Conservation (phyloP, 2,797 vertebrate genomes). For the Perodicticus potto region DNA sequence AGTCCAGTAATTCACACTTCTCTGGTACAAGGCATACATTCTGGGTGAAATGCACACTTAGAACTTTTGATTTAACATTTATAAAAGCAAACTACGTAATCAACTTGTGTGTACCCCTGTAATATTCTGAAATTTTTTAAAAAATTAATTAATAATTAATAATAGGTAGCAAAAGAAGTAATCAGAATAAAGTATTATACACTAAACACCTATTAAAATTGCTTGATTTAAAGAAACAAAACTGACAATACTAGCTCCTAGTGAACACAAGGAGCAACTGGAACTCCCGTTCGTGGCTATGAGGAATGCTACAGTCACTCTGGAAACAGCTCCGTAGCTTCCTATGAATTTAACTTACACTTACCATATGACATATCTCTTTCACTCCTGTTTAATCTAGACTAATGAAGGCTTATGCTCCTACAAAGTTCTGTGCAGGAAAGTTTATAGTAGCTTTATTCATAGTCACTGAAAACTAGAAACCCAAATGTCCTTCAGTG, state of each 20-base stretch:
- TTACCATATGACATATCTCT: neutral
- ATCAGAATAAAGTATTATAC: neutral
- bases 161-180: constrained; percentile 1
- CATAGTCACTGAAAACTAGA: neutral
- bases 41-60: no score
- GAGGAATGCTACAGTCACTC: neutral
- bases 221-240: neutral
- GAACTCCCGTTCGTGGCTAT: neutral
- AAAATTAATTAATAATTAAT: no score
- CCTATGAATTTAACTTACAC: neutral
- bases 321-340: neutral
- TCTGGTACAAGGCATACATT: no score
- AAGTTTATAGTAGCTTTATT: constrained; percentile 26
- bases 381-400: neutral
- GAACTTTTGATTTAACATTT: no score
- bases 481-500: neutral
- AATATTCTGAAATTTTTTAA: no score
- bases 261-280: neutral
- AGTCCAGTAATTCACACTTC: no score
- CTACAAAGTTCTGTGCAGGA: neutral
- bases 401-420: constrained; percentile 12
- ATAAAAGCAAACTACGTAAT: no score
- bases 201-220: neutral
- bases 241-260: neutral
- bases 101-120: no score